These are phyloP conservation scores for Streblospio benedicti DNA, from an alignment of 1,140 invertebrate genomes.

Conservation along the genomic window DNA sequence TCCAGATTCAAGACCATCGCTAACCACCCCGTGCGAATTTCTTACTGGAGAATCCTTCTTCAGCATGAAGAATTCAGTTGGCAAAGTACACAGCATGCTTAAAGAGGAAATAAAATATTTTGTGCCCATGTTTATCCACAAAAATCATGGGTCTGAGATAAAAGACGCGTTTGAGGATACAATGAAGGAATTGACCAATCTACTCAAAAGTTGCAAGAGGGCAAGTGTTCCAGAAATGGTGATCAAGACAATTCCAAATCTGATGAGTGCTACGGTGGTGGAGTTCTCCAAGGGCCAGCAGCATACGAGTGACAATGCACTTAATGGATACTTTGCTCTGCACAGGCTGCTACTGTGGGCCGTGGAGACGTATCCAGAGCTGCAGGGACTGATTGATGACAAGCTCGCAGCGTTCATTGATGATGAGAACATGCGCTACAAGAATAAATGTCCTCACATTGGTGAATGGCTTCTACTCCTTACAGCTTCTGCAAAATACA, in stretches of 20 bases:
- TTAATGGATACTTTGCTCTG: conserved; percentile 33
- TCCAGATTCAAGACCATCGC: too few species aligned
- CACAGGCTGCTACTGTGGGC: conserved; percentile 35
- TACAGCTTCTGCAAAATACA: conserved; percentile 29
- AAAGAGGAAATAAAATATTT: too few species aligned
- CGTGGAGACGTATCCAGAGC: conserved; percentile 28
- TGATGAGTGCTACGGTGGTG: conserved; percentile 33
- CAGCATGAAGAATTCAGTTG: too few species aligned
- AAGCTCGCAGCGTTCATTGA: conserved; percentile 30
- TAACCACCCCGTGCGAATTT: too few species aligned
- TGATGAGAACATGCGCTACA: conserved; percentile 24
- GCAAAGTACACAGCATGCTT: too few species aligned
- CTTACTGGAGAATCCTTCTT: too few species aligned
- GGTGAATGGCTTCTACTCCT: conserved; percentile 33
- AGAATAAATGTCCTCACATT: conserved; percentile 33
- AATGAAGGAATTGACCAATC: too few species aligned
- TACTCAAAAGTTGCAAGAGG: too few species aligned
- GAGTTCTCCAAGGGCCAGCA: conserved; percentile 37
- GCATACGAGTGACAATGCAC: conserved; percentile 33
- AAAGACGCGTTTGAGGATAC: too few species aligned
- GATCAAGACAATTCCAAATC: conserved; percentile 35
- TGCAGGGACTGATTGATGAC: conserved; percentile 24
- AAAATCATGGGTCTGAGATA: too few species aligned
- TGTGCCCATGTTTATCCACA: too few species aligned
- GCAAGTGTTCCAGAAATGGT: too few species aligned